These are phyloP conservation scores for Tadarida brasiliensis DNA, from an alignment of 2,797 vertebrate genomes.

Conservation along the genomic window DNA sequence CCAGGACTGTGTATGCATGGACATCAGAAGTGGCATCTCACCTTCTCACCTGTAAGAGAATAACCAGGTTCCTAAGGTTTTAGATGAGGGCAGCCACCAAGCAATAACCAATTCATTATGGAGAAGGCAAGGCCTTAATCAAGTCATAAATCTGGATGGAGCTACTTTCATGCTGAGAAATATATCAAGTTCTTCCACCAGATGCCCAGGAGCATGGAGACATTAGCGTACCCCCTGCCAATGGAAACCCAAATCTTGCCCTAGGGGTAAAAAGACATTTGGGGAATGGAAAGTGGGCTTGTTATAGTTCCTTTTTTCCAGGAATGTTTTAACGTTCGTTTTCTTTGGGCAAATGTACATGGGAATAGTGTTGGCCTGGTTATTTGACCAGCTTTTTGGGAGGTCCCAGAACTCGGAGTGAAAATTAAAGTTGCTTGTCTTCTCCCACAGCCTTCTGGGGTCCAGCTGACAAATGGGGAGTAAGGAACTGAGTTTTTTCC, in stretches of 20 bases:
- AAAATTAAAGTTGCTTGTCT: conserved; percentile 77
- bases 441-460: conserved; percentile 76
- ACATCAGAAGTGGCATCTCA: neutral
- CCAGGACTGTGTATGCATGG: too few species aligned
- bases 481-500: conserved; percentile 63
- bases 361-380: conserved; percentile 76
- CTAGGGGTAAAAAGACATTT: conserved; percentile 74
- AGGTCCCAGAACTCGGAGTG: conserved; percentile 77
- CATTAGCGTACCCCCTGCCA: conserved; percentile 67
- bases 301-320: conserved; percentile 74
- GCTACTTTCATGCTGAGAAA: conserved; percentile 72
- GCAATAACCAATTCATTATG: conserved; percentile 16
- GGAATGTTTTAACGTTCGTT: conserved; percentile 80
- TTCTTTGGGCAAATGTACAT: conserved; percentile 77
- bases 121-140: conserved; percentile 47
- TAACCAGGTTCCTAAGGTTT: neutral
- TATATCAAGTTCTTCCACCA: conserved; percentile 72
- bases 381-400: conserved; percentile 81
- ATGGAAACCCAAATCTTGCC: conserved; percentile 77
- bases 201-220: conserved; percentile 63
- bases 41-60: conserved; percentile 2
- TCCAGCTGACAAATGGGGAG: conserved; percentile 71
- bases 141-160: conserved; percentile 62
- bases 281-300: conserved; percentile 79
- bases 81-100: neutral